Evolutionary conservation across 2,113 vertebrate genomes (phyloP), one percentile per base, ranked within the genome.

Genomic region (Aythya baeri): DNA sequence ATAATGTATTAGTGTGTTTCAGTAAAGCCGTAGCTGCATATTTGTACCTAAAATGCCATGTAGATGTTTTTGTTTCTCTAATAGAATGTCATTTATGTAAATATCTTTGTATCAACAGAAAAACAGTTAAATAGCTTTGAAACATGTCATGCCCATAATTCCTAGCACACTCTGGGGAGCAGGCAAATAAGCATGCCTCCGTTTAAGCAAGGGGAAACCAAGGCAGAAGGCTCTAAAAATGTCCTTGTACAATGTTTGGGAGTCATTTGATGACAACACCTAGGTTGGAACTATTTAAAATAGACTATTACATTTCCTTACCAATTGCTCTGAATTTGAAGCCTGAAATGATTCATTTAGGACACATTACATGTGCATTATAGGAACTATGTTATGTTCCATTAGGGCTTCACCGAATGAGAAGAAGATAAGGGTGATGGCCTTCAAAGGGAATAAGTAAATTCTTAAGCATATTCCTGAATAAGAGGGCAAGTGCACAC

Each of bases 41-140:
- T 87, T 93, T 89, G 43, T 68, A n/a, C 86, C 55, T 83, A 38
- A 93, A 89, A 76, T 34, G 25, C 36, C 49, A 55, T 32, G 96
- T 89, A 15, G 17, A 38, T 93, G 85, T 95, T 25, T 55, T 93
- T 66, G 52, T 10, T 0, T 91, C n/a, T 93, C 73, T 87, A 67
- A 67, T n/a, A 85, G 11, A 36, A 3, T 72, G 46, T 36, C 20
- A 44, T 85, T 87, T 94, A 36, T 57, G 52, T 44, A 58, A 85
- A 50, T 89, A 55, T 2, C 31, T 80, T 94, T 32, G 21, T 73
- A 77, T 25, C 49, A 67, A 57, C 80, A 88, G 81, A 67, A 89
- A 91, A 93, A 11, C 41, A 5, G 46, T 70, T 81, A 25, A 59
- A 5, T 86, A 73, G 44, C 27, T 46, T 79, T 8, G 3, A 43